These are phyloP conservation scores for Trimorus sp. DNA, from an alignment of 2,888 invertebrate species.

Conservation along the genomic window DNA sequence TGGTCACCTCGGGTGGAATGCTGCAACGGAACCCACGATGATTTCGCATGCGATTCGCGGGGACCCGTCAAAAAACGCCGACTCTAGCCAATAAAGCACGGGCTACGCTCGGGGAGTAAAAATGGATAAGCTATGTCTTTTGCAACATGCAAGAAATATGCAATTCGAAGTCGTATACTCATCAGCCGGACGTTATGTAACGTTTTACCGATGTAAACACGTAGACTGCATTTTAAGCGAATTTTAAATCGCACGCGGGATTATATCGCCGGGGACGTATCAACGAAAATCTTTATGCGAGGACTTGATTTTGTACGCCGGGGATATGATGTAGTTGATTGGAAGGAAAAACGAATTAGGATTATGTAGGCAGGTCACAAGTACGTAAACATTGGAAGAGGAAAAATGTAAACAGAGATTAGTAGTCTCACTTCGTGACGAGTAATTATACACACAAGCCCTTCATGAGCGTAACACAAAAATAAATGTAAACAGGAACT, in stretches of 20 bases:
- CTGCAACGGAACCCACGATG: constrained; percentile 46
- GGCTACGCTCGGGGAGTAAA: constrained; percentile 24
- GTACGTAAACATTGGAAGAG: too few species aligned
- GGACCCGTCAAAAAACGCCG: constrained; percentile 76
- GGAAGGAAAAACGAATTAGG: too few species aligned
- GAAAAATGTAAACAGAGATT: too few species aligned
- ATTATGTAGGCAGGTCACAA: too few species aligned
- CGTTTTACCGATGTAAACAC: constrained; percentile 35
- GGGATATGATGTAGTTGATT: too few species aligned
- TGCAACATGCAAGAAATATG: constrained; percentile 40
- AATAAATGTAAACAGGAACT: too few species aligned
- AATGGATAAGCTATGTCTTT: constrained; percentile 41
- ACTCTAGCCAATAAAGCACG: constrained; percentile 73
- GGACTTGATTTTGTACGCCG: too few species aligned
- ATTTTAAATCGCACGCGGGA: constrained; percentile 10
- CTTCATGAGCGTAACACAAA: too few species aligned
- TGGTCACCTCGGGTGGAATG: constrained; percentile 55
- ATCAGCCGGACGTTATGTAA: constrained; percentile 32
- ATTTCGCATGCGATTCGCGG: constrained; percentile 76
- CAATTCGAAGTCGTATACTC: constrained; percentile 44
- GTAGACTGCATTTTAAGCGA: constrained; percentile 33
- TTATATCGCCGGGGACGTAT: too few species aligned
- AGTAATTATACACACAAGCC: too few species aligned
- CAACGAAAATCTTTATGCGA: too few species aligned
- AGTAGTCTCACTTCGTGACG: too few species aligned